Evolutionary conservation across 2,797 vertebrate species (phyloP).

Genomic region (Cichlasoma orientale): DNA sequence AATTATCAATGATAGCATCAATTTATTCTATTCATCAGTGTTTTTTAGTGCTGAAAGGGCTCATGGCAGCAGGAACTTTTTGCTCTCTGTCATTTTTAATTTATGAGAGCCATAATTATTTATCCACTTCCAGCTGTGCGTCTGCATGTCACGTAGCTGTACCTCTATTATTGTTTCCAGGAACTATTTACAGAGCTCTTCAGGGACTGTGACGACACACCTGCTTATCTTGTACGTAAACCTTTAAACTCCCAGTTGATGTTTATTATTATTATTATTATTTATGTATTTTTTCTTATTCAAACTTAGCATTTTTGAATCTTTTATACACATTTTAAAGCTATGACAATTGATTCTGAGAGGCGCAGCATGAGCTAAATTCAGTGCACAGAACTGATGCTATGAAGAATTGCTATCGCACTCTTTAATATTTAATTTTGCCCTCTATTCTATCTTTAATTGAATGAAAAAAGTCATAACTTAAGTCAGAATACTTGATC

Average conservation of each 20-base stretch:
- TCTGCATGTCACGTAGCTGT: slow-evolving; percentile 6
- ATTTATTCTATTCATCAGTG: slow-evolving; percentile 32
- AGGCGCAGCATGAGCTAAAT: background rate
- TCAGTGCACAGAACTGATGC: background rate
- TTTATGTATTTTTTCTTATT: background rate
- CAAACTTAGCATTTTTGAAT: background rate
- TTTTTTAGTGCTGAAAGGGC: slow-evolving; percentile 39
- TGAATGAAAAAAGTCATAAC: slow-evolving; percentile 10
- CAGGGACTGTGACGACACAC: slow-evolving; percentile 43
- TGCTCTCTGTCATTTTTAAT: slow-evolving; percentile 66
- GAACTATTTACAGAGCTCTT: slow-evolving; percentile 42
- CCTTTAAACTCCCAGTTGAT: background rate
- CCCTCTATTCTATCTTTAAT: background rate
- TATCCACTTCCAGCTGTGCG: slow-evolving; percentile 35
- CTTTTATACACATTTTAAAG: background rate
- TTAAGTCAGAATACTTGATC: slow-evolving; percentile 34
- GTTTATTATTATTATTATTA: background rate
- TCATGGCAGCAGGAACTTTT: slow-evolving; percentile 41
- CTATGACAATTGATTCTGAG: background rate
- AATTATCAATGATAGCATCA: slow-evolving; percentile 26
- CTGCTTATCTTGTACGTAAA: slow-evolving; percentile 3
- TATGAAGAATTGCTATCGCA: background rate
- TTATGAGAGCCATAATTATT: slow-evolving; percentile 58
- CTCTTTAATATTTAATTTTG: slow-evolving; percentile 15
- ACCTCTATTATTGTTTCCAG: slow-evolving; percentile 28